phyloP scores from a whole-genome alignment of 1,140 invertebrate genomes.

The Anastatus disparis region DNA sequence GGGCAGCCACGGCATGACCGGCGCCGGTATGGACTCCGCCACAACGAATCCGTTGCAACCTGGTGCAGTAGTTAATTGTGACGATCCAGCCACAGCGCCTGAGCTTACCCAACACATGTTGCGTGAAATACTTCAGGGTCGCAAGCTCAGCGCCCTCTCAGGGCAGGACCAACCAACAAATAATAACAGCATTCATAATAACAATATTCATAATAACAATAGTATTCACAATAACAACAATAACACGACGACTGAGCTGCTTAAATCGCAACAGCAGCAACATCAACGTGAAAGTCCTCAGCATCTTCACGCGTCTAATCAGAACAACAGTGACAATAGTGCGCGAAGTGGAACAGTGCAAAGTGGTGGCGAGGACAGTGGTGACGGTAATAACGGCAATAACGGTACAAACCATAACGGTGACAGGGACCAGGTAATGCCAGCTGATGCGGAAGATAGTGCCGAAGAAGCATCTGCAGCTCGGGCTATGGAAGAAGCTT shows the following conservation, averaged over 20 bases:
- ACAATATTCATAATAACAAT: slow-evolving; percentile 66
- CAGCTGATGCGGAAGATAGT: slow-evolving; percentile 73
- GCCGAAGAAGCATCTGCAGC: slow-evolving; percentile 68
- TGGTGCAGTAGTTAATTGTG: slow-evolving; percentile 64
- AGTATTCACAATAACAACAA: slow-evolving; percentile 53
- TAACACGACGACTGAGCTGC: slow-evolving; percentile 57
- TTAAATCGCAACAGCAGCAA: slow-evolving; percentile 62
- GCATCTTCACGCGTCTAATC: slow-evolving; percentile 48
- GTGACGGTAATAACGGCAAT: slow-evolving; percentile 59
- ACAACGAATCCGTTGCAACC: slow-evolving; percentile 63
- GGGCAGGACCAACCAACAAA: slow-evolving; percentile 64
- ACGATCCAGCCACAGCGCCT: slow-evolving; percentile 67
- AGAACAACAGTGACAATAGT: slow-evolving; percentile 64
- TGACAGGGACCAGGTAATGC: slow-evolving; percentile 61
- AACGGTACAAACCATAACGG: slow-evolving; percentile 59
- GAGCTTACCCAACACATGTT: slow-evolving; percentile 85
- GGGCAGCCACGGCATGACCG: slow-evolving; percentile 64
- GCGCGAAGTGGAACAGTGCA: slow-evolving; percentile 65
- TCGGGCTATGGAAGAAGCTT: slow-evolving; percentile 71
- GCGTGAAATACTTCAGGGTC: slow-evolving; percentile 83
- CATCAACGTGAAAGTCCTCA: slow-evolving; percentile 49
- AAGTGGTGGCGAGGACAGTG: slow-evolving; percentile 64
- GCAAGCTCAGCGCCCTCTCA: slow-evolving; percentile 72
- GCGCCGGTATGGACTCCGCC: slow-evolving; percentile 64
- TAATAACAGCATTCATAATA: slow-evolving; percentile 69